phyloP scores from a whole-genome alignment of 2,888 invertebrate species.

The Meandrusa payeni region DNA sequence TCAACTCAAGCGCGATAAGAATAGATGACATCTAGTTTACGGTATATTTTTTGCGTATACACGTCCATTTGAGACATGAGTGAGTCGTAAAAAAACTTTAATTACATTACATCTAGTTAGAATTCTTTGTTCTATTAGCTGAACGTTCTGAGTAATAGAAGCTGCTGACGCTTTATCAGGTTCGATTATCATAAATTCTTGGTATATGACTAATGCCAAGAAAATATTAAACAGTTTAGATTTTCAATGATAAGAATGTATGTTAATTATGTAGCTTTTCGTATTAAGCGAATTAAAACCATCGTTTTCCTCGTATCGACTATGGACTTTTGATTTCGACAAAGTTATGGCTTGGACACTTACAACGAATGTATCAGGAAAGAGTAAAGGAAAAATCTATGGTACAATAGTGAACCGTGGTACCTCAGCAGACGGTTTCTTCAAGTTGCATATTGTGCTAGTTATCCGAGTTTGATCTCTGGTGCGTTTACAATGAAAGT shows the following conservation, averaged over 20 bases:
- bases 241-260: neutral
- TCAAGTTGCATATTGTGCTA: too few relatives aligned
- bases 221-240: neutral
- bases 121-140: neutral
- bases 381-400: too few relatives aligned
- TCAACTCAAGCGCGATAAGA: slow-evolving; percentile 42
- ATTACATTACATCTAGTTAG: neutral
- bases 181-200: too few relatives aligned
- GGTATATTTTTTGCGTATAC: slow-evolving; percentile 18
- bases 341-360: too few relatives aligned
- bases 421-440: too few relatives aligned
- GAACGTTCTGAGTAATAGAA: too few relatives aligned
- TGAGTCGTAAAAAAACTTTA: slow-evolving; percentile 14
- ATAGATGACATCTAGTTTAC: slow-evolving; percentile 29
- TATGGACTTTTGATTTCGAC: too few relatives aligned
- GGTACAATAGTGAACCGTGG: too few relatives aligned
- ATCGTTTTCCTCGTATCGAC: slow-evolving; percentile 1
- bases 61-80: slow-evolving; percentile 4
- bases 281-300: neutral
- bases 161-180: too few relatives aligned
- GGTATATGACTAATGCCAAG: neutral
- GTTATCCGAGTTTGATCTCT: too few relatives aligned
- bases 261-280: neutral
- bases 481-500: too few relatives aligned
- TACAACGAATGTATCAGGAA: too few relatives aligned